These are phyloP conservation scores for Allophyes oxyacanthae DNA, from an alignment of 2,888 invertebrate species.

Conservation along the genomic window DNA sequence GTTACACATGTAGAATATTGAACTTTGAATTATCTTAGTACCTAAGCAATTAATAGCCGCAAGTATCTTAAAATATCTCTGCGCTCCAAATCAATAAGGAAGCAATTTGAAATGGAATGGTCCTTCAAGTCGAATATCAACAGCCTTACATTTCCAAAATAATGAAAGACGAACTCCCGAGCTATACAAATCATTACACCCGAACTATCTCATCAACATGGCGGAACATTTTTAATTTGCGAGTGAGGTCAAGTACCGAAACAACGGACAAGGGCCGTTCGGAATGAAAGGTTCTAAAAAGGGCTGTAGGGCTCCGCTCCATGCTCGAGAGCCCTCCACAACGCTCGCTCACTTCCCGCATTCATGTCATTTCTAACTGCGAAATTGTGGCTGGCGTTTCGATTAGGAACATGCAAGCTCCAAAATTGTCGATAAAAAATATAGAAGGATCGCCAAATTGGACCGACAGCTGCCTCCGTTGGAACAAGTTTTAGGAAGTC, in stretches of 20 bases:
- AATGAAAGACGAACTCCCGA: constrained; percentile 3
- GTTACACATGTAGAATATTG: too few species aligned
- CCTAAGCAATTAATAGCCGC: too few species aligned
- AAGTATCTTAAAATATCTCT: too few species aligned
- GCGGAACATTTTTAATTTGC: constrained; percentile 60
- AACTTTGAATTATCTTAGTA: too few species aligned
- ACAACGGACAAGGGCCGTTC: constrained; percentile 52
- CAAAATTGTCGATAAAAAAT: constrained; percentile 17
- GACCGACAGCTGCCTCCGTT: constrained; percentile 21
- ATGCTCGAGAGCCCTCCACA: constrained; percentile 44
- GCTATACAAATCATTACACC: constrained; percentile 11
- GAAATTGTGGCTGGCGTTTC: constrained; percentile 34
- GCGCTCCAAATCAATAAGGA: too few species aligned
- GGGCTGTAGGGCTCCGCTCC: constrained; percentile 37
- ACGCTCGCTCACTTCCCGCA: constrained; percentile 56
- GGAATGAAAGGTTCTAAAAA: constrained; percentile 58
- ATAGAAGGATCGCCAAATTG: constrained; percentile 17
- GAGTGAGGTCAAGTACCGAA: constrained; percentile 60
- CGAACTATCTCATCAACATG: constrained; percentile 23
- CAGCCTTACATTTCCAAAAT: too few species aligned
- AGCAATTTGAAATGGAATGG: too few species aligned
- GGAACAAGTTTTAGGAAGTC: constrained; percentile 12
- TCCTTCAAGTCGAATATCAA: too few species aligned
- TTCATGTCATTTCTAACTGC: constrained; percentile 50
- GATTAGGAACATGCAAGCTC: constrained; percentile 22